Evolutionary conservation across 2,888 invertebrate genomes (phyloP).

Genomic region (Diaperis boleti): DNA sequence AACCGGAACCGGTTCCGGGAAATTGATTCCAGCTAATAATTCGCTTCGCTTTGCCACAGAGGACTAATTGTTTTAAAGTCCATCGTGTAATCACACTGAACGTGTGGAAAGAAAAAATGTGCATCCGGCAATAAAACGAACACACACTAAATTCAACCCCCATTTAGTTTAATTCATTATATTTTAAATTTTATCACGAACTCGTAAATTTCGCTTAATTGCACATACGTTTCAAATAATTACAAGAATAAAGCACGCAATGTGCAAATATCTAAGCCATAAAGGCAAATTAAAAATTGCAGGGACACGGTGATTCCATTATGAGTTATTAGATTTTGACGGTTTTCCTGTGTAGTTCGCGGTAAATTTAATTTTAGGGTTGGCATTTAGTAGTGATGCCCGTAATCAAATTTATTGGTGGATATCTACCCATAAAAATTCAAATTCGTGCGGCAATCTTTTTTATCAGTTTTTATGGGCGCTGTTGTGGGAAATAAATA

Average conservation of each 20-base stretch:
- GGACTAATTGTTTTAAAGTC: slow-evolving; percentile 23
- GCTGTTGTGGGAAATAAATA: too few relatives aligned
- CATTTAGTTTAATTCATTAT: slow-evolving; percentile 37
- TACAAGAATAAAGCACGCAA: slow-evolving; percentile 33
- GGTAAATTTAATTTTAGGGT: slow-evolving; percentile 1
- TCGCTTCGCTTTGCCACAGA: slow-evolving; percentile 1
- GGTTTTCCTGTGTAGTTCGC: background rate
- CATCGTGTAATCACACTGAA: background rate
- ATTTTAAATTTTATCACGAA: slow-evolving; percentile 37
- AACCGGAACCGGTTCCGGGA: slow-evolving; percentile 2
- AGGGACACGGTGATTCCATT: slow-evolving; percentile 4
- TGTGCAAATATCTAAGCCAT: slow-evolving; percentile 12
- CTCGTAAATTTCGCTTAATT: slow-evolving; percentile 33
- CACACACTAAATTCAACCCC: slow-evolving; percentile 16
- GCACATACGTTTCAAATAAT: slow-evolving; percentile 37
- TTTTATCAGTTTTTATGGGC: too few relatives aligned
- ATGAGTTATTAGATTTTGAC: slow-evolving; percentile 31
- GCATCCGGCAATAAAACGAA: slow-evolving; percentile 2
- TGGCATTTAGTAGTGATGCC: background rate
- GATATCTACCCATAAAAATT: too few relatives aligned
- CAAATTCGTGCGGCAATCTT: too few relatives aligned
- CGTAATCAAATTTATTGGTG: slow-evolving; percentile 12
- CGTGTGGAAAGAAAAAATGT: slow-evolving; percentile 10
- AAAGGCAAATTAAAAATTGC: slow-evolving; percentile 35
- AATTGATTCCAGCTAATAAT: slow-evolving; percentile 21